These are phyloP conservation scores for Sebastes vulpes DNA, from an alignment of 2,797 vertebrate genomes.

Conservation along the genomic window DNA sequence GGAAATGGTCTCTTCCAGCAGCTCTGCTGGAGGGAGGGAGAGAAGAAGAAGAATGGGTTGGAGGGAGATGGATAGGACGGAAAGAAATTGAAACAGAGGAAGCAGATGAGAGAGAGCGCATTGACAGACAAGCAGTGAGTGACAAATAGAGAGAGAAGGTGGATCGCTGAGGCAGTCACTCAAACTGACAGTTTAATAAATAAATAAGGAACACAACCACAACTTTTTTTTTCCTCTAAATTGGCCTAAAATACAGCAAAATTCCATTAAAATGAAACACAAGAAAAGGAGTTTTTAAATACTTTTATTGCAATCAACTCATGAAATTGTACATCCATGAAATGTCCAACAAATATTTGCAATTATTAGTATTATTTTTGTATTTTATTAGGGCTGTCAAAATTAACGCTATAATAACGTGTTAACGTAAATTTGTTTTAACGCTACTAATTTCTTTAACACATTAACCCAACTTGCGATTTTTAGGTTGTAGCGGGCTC, in stretches of 20 bases:
- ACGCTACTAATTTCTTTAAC: too few species aligned
- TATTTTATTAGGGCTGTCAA: too few species aligned
- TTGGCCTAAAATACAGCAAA: not conserved
- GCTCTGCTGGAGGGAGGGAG: not conserved
- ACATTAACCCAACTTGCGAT: too few species aligned
- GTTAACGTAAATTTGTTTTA: too few species aligned
- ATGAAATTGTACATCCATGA: too few species aligned
- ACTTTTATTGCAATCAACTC: too few species aligned
- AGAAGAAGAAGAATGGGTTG: not conserved
- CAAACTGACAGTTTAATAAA: conserved; percentile 16
- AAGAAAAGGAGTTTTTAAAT: not conserved
- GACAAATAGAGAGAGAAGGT: conserved; percentile 20
- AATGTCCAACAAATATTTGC: too few species aligned
- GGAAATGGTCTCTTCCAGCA: not conserved
- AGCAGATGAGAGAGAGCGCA: not conserved
- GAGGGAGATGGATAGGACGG: not conserved
- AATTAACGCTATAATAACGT: too few species aligned
- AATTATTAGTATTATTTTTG: too few species aligned
- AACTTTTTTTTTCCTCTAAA: not conserved
- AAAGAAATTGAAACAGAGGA: conserved; percentile 2
- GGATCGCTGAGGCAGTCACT: conserved; percentile 1
- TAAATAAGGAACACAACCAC: not conserved
- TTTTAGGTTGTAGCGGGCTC: too few species aligned
- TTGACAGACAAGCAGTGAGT: conserved; percentile 26
- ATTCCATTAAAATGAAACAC: not conserved